Base-by-base conservation (phyloP, 2,797 vertebrate genomes). In the Erethizon dorsatum region DNA sequence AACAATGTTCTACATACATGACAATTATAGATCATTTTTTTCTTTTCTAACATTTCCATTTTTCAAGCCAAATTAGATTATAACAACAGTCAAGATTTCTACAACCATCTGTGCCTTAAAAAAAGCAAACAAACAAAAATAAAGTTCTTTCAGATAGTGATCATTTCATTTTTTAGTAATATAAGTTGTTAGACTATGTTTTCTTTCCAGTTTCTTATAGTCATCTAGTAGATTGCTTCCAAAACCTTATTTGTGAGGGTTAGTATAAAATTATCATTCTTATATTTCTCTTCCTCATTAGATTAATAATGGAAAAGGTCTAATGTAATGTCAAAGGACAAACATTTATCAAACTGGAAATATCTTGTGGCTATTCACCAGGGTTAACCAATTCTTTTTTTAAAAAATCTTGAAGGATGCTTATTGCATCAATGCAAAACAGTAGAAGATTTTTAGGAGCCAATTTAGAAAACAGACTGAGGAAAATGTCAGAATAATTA, bases 221-320 rank as follows among this genome's bases (percentile, higher is more conserved):
- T 86, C 20, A 90, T 75, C 13, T 61, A 45, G 22, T 9, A 59
- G 24, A 54, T 14, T 57, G 52, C 22, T 91, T 11, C 13, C 57
- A 41, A 75, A 91, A 15, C 3, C 26, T 83, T 92, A 75, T 20
- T 37, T 82, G 92, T 95, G 92, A 95, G 61, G 61, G 78, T 83
- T 95, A 57, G 85, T 94, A 67, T 94, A 86, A 95, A 96, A 90
- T 97, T 73, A 83, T 56, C 50, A 63, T 96, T 95, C 45, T 95
- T 95, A 50, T 31, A 67, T 94, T 75, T 28, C 10, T 83, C 92
- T 93, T 97, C 88, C 83, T 97, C 54, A 59, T 79, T 80, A 95
- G 52, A 96, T 97, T 67, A 96, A 96, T 98, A 97, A 97, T 95
- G 67, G 85, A 96, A 95, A 92, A 97, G 78, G 82, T 77, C 84